A percentile compares a stretch with the other conserved stretches of the same genome.
Evolutionary conservation across 2,113 vertebrate species (phyloP).

Genomic region (Saccopteryx leptura): DNA sequence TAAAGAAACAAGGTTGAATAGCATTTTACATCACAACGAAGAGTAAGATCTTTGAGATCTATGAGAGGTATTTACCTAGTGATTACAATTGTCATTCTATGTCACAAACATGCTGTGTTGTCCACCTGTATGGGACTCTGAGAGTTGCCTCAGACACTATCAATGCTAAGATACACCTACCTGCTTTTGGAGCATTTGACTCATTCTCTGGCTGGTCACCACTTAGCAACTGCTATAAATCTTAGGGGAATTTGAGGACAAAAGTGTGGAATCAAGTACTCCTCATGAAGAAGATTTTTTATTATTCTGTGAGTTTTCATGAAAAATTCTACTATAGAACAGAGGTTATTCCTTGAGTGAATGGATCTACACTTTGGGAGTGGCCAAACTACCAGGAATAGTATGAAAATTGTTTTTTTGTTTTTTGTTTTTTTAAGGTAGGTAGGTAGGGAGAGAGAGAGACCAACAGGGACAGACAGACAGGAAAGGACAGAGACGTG

Average conservation of each 20-base stretch:
- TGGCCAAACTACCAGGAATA: neutral
- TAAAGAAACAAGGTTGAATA: constrained; percentile 4
- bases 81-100: neutral
- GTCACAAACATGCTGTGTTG: neutral
- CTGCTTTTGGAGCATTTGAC: constrained; percentile 33
- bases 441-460: too few relatives aligned
- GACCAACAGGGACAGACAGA: too few relatives aligned
- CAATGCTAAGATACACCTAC: neutral
- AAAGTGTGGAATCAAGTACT: constrained; percentile 17
- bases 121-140: neutral
- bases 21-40: constrained; percentile 6
- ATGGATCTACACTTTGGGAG: neutral
- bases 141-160: neutral
- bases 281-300: neutral
- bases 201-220: constrained; percentile 45
- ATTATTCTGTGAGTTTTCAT: neutral
- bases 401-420: neutral
- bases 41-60: neutral
- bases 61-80: neutral
- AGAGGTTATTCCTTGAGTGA: neutral
- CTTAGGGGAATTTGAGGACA: constrained; percentile 37
- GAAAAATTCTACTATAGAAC: neutral
- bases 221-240: constrained; percentile 26
- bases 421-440: constrained; percentile 51
- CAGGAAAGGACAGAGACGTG: too few relatives aligned